Evolutionary conservation across 2,888 invertebrate genomes (phyloP).

Genomic region (Abscondita cerata): DNA sequence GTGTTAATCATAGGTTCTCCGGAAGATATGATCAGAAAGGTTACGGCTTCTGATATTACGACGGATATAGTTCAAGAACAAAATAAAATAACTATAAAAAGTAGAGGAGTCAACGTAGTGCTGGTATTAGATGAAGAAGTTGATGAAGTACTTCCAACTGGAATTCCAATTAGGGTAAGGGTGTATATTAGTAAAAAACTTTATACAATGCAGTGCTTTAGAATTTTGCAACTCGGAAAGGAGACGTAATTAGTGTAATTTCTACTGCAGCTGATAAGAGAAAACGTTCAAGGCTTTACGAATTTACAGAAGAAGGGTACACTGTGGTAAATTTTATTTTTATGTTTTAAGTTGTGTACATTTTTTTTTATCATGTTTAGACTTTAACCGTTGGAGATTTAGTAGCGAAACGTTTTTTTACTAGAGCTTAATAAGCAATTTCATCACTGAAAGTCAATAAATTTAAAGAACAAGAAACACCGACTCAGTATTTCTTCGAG

Average conservation of each 20-base stretch:
- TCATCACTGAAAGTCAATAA: too few relatives aligned
- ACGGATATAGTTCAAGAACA: conserved; percentile 2
- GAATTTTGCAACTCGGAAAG: not conserved
- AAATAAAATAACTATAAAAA: conserved; percentile 6
- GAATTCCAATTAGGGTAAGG: conserved; percentile 1
- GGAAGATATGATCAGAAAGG: conserved; percentile 1
- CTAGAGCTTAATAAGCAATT: not conserved
- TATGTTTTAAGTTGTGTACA: not conserved
- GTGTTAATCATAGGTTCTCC: not conserved
- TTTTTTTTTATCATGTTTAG: not conserved
- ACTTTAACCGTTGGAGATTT: conserved; percentile 1
- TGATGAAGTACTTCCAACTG: conserved; percentile 9
- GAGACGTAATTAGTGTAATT: not conserved
- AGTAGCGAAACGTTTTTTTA: not conserved
- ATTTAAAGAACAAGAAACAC: too few relatives aligned
- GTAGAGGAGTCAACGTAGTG: not conserved
- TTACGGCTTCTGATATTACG: not conserved
- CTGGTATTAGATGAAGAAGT: not conserved
- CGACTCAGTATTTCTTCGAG: too few relatives aligned
- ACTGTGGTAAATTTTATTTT: not conserved
- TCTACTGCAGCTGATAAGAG: conserved; percentile 1
- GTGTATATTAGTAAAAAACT: too few relatives aligned
- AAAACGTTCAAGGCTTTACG: not conserved
- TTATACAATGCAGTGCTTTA: not conserved
- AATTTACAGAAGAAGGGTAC: conserved; percentile 5